Conservation (phyloP, 2,113 vertebrate species). For the Psammodynastes pulverulentus region DNA sequence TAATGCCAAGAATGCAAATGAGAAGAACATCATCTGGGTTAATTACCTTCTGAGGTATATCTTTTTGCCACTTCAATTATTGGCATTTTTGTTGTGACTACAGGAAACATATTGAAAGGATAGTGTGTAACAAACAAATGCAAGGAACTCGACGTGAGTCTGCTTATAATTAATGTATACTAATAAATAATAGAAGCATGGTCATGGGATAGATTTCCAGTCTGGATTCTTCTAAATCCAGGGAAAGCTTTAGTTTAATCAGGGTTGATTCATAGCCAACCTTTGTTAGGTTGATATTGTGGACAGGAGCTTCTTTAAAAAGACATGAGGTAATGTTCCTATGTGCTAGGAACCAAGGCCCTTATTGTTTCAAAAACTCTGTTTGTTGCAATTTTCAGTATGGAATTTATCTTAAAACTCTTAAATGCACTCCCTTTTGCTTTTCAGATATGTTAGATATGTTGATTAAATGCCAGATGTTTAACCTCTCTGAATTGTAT, state of each 20-base stretch:
- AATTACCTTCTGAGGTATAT: conserved; percentile 97
- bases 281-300: neutral
- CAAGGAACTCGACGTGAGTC: neutral
- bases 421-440: neutral
- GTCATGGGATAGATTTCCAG: neutral
- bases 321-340: conserved; percentile 16
- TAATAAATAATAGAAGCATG: neutral
- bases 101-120: conserved; percentile 23
- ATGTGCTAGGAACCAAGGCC: conserved; percentile 2
- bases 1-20: conserved; percentile 94
- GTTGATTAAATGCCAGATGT: neutral
- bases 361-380: neutral
- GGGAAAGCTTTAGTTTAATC: conserved; percentile 1
- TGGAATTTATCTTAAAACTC: neutral
- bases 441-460: neutral
- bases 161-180: neutral
- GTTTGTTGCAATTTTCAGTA: neutral
- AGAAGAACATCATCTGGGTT: conserved; percentile 99
- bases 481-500: neutral
- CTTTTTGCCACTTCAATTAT: conserved; percentile 48
- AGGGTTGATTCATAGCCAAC: conserved; percentile 15
- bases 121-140: neutral
- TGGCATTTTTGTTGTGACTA: conserved; percentile 34
- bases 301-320: conserved; percentile 12
- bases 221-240: conserved; percentile 21